A percentile compares a stretch with the other conserved stretches of the same genome.
Conservation (phyloP, 2,797 vertebrate genomes). For the Anableps anableps region DNA sequence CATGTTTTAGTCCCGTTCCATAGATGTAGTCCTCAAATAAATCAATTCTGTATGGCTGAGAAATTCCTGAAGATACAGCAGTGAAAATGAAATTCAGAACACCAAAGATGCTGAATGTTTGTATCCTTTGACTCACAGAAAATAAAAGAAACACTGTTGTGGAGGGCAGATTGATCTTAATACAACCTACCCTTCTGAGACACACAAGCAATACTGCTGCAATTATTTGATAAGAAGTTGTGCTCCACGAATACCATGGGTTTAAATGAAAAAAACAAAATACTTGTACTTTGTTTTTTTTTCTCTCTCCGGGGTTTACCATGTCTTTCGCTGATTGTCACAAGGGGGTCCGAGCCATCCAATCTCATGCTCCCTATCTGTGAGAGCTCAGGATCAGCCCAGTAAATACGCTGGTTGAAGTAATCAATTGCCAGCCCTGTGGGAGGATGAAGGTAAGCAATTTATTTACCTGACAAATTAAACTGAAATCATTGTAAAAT, state of each 20-base stretch:
- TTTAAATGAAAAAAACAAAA: constrained; percentile 20
- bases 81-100: constrained; percentile 18
- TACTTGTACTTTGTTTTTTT: constrained; percentile 32
- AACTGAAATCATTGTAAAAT: constrained; percentile 53
- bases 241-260: constrained; percentile 13
- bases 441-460: constrained; percentile 62
- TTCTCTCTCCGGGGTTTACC: constrained; percentile 78
- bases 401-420: constrained; percentile 94
- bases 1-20: constrained; percentile 92
- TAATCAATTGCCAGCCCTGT: constrained; percentile 95
- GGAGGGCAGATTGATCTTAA: constrained; percentile 25
- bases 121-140: constrained; percentile 3
- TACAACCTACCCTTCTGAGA: constrained; percentile 16
- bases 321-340: constrained; percentile 90
- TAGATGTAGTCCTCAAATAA: constrained; percentile 98
- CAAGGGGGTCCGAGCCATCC: constrained; percentile 90
- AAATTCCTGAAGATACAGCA: constrained; percentile 83
- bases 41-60: constrained; percentile 95
- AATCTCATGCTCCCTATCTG: constrained; percentile 93
- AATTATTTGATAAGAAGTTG: constrained; percentile 49
- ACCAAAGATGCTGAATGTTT: constrained; percentile 16
- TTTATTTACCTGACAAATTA: constrained; percentile 71
- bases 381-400: constrained; percentile 96
- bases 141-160: background rate
- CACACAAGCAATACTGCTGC: constrained; percentile 23